Percentiles rank a stretch among this genome's conserved stretches.
Evolutionary conservation across 2,797 vertebrate genomes (phyloP).

Genomic region (Dendrocincla tyrannina): DNA sequence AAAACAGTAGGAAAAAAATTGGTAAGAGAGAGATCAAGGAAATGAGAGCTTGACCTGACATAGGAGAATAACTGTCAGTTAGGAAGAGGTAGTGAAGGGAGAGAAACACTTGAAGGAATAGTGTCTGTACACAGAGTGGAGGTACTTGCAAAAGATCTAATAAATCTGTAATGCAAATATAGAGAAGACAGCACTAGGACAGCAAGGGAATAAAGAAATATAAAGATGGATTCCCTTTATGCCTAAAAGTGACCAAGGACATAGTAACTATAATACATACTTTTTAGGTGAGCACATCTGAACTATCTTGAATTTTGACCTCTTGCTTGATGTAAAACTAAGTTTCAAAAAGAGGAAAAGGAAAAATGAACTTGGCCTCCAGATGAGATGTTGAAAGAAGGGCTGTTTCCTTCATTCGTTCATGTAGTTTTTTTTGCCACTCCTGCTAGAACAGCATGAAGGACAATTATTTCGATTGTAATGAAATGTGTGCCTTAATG

Average conservation of each 20-base stretch:
- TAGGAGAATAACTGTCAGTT: not conserved
- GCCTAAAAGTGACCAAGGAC: not conserved
- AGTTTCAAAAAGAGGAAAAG: not conserved
- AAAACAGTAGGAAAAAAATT: not conserved
- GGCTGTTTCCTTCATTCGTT: not conserved
- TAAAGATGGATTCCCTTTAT: not conserved
- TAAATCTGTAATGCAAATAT: conserved; percentile 16
- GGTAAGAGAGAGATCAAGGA: not conserved
- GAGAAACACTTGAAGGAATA: not conserved
- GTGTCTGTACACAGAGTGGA: not conserved
- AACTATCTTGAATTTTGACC: conserved; percentile 4
- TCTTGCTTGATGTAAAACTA: not conserved
- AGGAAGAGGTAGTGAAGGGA: not conserved
- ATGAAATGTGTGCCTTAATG: conserved; percentile 1
- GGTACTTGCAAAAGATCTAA: not conserved
- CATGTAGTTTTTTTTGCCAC: not conserved
- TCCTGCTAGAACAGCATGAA: not conserved
- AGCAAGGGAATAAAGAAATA: not conserved
- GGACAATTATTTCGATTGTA: conserved; percentile 9
- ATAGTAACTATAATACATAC: not conserved
- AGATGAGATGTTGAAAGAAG: not conserved
- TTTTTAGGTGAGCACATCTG: not conserved
- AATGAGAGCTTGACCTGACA: not conserved
- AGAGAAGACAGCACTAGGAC: conserved; percentile 30
- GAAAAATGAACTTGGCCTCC: not conserved